Evolutionary conservation across 2,113 vertebrate species (phyloP).

Genomic region (Myrmecophaga tridactyla): DNA sequence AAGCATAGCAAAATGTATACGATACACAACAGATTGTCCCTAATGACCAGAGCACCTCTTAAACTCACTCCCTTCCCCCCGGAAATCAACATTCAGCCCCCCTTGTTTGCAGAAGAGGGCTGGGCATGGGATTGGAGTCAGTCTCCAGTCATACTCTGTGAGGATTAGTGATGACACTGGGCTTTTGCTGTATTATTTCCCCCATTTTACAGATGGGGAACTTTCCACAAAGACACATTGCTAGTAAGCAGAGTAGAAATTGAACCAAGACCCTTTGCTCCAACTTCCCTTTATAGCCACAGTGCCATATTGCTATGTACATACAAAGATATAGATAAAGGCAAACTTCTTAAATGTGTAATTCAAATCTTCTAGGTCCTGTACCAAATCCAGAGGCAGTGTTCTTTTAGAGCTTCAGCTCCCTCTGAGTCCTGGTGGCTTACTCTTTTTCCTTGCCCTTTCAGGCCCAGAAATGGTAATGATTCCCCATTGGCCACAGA

Average conservation of each 20-base stretch:
- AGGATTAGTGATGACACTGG: neutral
- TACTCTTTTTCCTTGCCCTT: neutral
- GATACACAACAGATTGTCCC: neutral
- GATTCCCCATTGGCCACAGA: too few species aligned
- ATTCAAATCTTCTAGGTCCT: too few species aligned
- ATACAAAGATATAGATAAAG: neutral
- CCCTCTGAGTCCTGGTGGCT: neutral
- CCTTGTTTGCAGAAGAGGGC: neutral
- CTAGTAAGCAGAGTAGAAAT: neutral
- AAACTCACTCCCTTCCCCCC: neutral
- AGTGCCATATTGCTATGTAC: rapidly evolving
- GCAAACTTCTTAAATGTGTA: neutral
- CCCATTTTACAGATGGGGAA: too few species aligned
- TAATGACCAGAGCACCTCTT: neutral
- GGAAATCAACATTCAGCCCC: too few species aligned
- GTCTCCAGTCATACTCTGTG: too few species aligned
- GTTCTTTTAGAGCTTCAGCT: neutral
- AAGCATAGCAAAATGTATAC: neutral
- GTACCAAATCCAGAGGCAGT: neutral
- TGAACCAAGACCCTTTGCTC: rapidly evolving
- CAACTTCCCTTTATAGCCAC: neutral
- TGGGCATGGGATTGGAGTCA: too few species aligned
- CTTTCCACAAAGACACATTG: too few species aligned
- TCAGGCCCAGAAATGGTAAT: neutral
- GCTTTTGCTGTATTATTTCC: too few species aligned